Percentiles rank a stretch among this genome's conserved stretches.
phyloP scores from a whole-genome alignment of 37 sponge, comb jelly and placozoan genomes.

The Aphrocallistes beatrix region DNA sequence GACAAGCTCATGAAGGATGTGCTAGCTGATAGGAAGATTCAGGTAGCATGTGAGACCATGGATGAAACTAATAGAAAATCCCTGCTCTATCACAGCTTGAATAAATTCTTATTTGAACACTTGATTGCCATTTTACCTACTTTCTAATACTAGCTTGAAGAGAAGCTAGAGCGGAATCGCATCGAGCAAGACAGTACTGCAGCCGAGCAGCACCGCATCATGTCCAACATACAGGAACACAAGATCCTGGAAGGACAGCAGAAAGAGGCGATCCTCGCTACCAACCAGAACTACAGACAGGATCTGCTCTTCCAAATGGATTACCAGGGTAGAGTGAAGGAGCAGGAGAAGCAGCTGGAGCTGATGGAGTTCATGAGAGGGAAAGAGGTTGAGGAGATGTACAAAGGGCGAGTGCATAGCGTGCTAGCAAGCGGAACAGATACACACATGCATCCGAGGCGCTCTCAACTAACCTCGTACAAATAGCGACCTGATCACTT shows the following conservation, averaged over 20 bases:
- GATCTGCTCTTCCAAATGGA: slow-evolving; percentile 56
- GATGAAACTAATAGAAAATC: slow-evolving; percentile 58
- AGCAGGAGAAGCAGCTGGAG: slow-evolving; percentile 26
- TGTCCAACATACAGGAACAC: slow-evolving; percentile 59
- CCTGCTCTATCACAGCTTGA: neutral
- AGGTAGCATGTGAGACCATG: too few relatives aligned
- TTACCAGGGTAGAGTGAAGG: slow-evolving; percentile 26
- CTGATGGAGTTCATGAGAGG: slow-evolving; percentile 37
- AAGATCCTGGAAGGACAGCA: slow-evolving; percentile 47
- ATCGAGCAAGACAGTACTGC: slow-evolving; percentile 33
- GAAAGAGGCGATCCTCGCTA: slow-evolving; percentile 27
- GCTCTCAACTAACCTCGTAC: neutral
- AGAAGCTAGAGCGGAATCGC: neutral
- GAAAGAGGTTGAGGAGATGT: slow-evolving; percentile 36
- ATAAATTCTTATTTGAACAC: neutral
- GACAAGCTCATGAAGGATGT: slow-evolving; percentile 80
- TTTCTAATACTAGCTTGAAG: neutral
- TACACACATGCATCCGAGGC: slow-evolving; percentile 38
- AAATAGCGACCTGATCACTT: slow-evolving; percentile 15
- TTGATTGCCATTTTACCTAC: neutral
- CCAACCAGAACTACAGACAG: slow-evolving; percentile 31
- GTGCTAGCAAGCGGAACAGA: slow-evolving; percentile 26
- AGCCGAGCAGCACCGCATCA: slow-evolving; percentile 35
- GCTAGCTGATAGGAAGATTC: slow-evolving; percentile 58
- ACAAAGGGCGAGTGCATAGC: slow-evolving; percentile 33